Percentiles rank a stretch among this genome's conserved stretches.
Conservation (phyloP, 2,113 vertebrate species). For the Stercorarius parasiticus region DNA sequence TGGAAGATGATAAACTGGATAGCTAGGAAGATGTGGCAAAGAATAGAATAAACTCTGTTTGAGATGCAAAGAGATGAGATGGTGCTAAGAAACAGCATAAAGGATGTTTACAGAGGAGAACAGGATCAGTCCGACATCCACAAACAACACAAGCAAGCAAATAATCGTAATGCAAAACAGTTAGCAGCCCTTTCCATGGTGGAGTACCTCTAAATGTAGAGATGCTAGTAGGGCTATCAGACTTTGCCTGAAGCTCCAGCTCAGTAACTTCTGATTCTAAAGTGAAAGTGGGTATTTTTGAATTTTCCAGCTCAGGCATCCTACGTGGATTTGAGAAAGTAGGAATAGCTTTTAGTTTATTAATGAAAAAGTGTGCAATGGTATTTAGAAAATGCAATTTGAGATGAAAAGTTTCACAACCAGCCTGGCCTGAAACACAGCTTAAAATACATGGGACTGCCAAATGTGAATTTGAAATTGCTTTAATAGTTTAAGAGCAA, state of each 20-base stretch:
- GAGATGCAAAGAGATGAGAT: not conserved
- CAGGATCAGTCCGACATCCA: not conserved
- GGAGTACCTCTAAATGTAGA: not conserved
- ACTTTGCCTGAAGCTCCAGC: not conserved
- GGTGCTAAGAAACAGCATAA: not conserved
- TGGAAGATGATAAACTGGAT: not conserved
- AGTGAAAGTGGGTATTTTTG: not conserved
- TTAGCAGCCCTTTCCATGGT: not conserved
- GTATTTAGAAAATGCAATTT: not conserved
- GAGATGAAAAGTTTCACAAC: not conserved
- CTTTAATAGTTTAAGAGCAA: not conserved
- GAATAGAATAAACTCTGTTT: constrained; percentile 1
- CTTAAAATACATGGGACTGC: not conserved
- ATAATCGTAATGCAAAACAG: not conserved
- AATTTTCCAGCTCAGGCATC: not conserved
- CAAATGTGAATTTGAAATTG: not conserved
- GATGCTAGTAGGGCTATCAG: not conserved
- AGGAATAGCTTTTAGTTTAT: not conserved
- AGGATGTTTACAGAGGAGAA: not conserved
- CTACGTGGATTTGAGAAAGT: not conserved
- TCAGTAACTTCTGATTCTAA: not conserved
- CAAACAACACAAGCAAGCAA: not conserved
- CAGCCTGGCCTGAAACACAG: not conserved
- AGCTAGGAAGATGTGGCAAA: not conserved
- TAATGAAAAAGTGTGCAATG: not conserved